Base-by-base conservation (phyloP, 2,888 invertebrate genomes). In the Protula sp. region DNA sequence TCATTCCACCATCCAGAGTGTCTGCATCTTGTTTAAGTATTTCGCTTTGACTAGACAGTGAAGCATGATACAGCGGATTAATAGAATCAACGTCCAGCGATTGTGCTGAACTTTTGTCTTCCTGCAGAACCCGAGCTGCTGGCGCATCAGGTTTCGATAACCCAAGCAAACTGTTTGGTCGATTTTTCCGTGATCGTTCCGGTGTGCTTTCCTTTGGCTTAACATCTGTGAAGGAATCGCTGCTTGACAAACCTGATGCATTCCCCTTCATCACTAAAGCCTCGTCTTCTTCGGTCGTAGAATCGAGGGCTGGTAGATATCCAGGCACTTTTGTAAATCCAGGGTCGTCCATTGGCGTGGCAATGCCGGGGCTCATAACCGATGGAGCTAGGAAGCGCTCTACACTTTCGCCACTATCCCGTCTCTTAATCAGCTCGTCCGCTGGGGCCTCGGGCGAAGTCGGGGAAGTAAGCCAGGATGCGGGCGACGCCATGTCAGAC, bases 161-260 rank as follows among this genome's bases (percentile, higher is more conserved):
- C 5, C 74, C 77, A 27, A 71, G 60, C 22, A 75, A 62, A 61
- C 72, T 72, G 55, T 68, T 73, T 27, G 74, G 74, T 27, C 75
- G 66, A 3, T 2, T 24, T 4, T 4, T 31, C 5, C 31, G 28
- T n/a, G n/a, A n/a, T n/a, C n/a, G n/a, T n/a, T n/a, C n/a, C n/a
- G n/a, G n/a, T n/a, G n/a, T n/a, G n/a, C n/a, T n/a, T n/a, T n/a
- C n/a, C n/a, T n/a, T n/a, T n/a, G n/a, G n/a, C n/a, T n/a, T n/a
- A n/a, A n/a, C n/a, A n/a, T n/a, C n/a, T n/a, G n/a, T n/a, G n/a
- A n/a, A n/a, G n/a, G n/a, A n/a, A n/a, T n/a, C n/a, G n/a, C n/a
- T n/a, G n/a, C n/a, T n/a, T 38, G 45, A n/a, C n/a, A 38, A 38
- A 38, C 51, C 31, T 14, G 54, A 27, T 22, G 26, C 48, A 5